Conservation (phyloP, 2,113 vertebrate species). For the Nerophis lumbriciformis region DNA sequence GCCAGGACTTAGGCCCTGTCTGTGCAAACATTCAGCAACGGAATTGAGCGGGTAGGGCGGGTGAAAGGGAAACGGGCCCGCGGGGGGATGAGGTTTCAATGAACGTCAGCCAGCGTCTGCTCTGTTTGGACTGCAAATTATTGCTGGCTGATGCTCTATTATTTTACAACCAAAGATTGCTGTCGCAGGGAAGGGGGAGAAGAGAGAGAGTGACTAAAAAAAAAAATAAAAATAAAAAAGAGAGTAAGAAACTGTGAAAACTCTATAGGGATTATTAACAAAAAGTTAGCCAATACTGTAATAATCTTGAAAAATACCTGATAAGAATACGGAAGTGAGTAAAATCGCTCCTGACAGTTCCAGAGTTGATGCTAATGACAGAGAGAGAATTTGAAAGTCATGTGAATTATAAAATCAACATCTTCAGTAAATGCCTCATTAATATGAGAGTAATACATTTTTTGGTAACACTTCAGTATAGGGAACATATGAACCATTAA, state of each 20-base stretch:
- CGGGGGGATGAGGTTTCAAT: slow-evolving; percentile 94
- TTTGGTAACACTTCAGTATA: too few species aligned
- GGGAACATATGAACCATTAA: too few species aligned
- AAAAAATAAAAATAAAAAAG: slow-evolving; percentile 14
- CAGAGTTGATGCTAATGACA: slow-evolving; percentile 26
- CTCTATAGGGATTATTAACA: slow-evolving; percentile 56
- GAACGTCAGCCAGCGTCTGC: slow-evolving; percentile 94
- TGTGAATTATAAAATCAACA: slow-evolving; percentile 65
- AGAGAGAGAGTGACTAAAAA: slow-evolving; percentile 30
- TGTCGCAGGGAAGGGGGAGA: slow-evolving; percentile 78
- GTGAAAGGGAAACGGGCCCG: slow-evolving; percentile 80
- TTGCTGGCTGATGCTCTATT: slow-evolving; percentile 94
- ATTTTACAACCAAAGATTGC: slow-evolving; percentile 91
- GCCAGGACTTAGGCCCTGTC: slow-evolving; percentile 86
- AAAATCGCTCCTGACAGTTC: slow-evolving; percentile 45
- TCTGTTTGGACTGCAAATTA: slow-evolving; percentile 98
- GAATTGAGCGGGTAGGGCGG: slow-evolving; percentile 76
- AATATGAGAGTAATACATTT: not conserved
- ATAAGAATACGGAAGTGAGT: slow-evolving; percentile 71
- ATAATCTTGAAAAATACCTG: slow-evolving; percentile 77
- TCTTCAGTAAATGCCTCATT: slow-evolving; percentile 37
- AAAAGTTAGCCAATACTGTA: slow-evolving; percentile 80
- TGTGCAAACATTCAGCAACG: slow-evolving; percentile 81
- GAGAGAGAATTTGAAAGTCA: slow-evolving; percentile 55
- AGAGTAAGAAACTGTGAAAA: slow-evolving; percentile 65